Percentiles rank a stretch among this genome's conserved stretches.
Conservation (phyloP, 2,113 vertebrate species). For the Aythya baeri region DNA sequence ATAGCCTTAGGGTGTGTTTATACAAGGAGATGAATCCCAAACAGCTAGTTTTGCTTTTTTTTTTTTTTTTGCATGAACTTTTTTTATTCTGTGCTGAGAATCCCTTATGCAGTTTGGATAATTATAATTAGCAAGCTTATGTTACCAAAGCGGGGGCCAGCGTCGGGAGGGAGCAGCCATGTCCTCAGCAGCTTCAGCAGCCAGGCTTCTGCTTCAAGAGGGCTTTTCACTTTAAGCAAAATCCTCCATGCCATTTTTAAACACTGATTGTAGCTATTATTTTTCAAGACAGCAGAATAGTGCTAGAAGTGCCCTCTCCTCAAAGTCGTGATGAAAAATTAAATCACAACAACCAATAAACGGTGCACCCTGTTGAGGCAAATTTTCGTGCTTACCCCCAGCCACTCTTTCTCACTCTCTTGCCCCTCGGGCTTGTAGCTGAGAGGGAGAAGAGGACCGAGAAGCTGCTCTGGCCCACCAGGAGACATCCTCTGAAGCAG, state of each 20-base stretch:
- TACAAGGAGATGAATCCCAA: background rate
- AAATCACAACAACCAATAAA: background rate
- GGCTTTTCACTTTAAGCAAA: background rate
- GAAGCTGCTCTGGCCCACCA: background rate
- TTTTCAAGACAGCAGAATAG: background rate
- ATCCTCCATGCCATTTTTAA: background rate
- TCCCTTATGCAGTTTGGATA: background rate
- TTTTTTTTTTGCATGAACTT: background rate
- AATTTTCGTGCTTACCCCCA: background rate
- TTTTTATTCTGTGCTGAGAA: background rate
- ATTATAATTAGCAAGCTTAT: background rate
- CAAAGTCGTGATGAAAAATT: background rate
- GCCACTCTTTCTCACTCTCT: background rate
- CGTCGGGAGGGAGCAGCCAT: background rate
- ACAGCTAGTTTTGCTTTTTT: background rate
- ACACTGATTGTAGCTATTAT: background rate
- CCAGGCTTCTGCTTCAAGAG: background rate
- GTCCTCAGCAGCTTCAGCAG: accelerated
- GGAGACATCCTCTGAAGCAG: background rate
- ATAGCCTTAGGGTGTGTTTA: background rate
- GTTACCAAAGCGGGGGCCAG: background rate
- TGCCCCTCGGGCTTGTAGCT: background rate
- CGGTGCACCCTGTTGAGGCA: accelerated
- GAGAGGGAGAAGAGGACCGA: background rate
- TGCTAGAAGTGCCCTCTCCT: background rate